phyloP scores from a whole-genome alignment of 23 tunicate genomes.

The Oikopleura vanhoeffeni region DNA sequence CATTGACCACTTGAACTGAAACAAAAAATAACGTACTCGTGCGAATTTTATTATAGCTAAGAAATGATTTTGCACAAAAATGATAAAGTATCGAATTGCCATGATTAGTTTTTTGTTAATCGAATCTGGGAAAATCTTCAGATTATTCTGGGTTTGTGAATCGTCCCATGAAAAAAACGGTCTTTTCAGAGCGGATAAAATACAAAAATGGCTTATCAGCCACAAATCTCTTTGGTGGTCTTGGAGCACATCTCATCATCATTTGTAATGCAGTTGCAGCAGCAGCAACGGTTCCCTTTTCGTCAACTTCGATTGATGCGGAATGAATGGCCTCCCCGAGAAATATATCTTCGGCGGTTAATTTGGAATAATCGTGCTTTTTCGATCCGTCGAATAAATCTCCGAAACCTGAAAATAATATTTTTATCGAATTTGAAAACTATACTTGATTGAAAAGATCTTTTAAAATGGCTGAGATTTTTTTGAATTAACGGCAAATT shows the following conservation, averaged over 20 bases:
- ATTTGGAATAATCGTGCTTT: not conserved
- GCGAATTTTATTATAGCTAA: too few species aligned
- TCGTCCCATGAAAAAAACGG: not conserved
- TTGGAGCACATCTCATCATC: not conserved
- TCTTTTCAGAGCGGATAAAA: not conserved
- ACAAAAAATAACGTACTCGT: too few species aligned
- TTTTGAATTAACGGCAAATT: too few species aligned
- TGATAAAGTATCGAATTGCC: too few species aligned
- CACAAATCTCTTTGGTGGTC: not conserved
- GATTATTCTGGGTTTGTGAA: not conserved
- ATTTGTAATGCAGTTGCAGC: not conserved
- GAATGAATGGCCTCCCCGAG: not conserved
- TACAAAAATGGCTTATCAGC: not conserved
- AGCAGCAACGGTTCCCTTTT: constrained; percentile 7
- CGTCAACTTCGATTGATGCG: not conserved
- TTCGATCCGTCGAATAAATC: not conserved
- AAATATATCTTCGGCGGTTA: not conserved
- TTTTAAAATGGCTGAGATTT: too few species aligned
- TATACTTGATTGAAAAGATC: too few species aligned
- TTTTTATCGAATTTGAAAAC: too few species aligned
- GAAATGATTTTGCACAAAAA: too few species aligned
- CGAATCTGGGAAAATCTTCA: not conserved
- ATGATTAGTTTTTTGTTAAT: too few species aligned
- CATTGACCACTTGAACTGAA: too few species aligned
- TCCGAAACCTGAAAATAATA: not conserved